These are phyloP conservation scores for Spheniscus humboldti DNA, from an alignment of 2,797 vertebrate genomes.

Conservation along the genomic window DNA sequence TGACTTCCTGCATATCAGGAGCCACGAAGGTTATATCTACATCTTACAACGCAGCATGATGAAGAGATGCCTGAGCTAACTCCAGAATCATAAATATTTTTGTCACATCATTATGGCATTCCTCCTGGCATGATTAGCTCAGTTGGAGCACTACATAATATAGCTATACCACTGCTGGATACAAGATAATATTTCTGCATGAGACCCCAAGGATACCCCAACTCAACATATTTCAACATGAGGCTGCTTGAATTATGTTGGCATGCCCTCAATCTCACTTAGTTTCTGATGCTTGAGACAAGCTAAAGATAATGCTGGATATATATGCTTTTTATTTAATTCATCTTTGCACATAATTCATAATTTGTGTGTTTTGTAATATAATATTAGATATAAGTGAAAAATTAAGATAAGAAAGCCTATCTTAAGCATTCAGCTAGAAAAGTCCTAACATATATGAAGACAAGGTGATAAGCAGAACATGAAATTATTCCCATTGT, in stretches of 20 bases:
- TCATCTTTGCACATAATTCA: neutral
- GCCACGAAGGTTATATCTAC: slow-evolving; percentile 48
- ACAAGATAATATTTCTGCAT: neutral
- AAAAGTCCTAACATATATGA: neutral
- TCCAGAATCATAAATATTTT: slow-evolving; percentile 58
- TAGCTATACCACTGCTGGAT: neutral
- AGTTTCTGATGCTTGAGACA: neutral
- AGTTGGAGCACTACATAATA: neutral
- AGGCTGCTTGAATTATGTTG: neutral
- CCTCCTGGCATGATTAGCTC: slow-evolving; percentile 47
- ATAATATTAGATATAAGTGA: neutral
- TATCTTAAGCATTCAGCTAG: neutral
- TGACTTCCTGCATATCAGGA: slow-evolving; percentile 48
- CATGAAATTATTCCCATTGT: neutral
- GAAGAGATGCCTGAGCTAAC: slow-evolving; percentile 47
- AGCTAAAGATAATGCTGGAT: neutral
- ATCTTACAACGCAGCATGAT: slow-evolving; percentile 40
- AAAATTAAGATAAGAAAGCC: neutral
- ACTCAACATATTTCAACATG: neutral
- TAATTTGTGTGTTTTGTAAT: neutral
- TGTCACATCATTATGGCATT: slow-evolving; percentile 64
- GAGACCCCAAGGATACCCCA: neutral
- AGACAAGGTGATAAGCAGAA: neutral
- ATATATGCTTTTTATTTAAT: neutral
- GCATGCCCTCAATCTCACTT: slow-evolving; percentile 14